Percentiles rank a stretch among this genome's conserved stretches.
These are phyloP conservation scores for Entomobrya multifasciata DNA, from an alignment of 2,888 invertebrate genomes.

Conservation along the genomic window DNA sequence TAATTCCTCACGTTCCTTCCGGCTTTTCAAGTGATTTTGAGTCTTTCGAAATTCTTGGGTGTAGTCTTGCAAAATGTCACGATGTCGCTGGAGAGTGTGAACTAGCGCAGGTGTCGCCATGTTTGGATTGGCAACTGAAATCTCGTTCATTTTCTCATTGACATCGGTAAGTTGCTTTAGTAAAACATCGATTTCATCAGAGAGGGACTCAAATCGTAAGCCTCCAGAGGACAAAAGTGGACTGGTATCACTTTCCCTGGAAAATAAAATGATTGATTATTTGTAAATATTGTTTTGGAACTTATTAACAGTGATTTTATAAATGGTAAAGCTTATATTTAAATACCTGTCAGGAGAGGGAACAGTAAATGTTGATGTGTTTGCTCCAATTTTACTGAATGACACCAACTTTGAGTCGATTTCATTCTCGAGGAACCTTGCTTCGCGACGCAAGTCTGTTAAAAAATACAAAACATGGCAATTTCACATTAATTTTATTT, in stretches of 20 bases:
- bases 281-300: neutral
- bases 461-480: neutral
- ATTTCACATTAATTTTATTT: too few species aligned
- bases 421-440: slow-evolving; percentile 96
- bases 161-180: slow-evolving; percentile 86
- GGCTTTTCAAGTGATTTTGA: slow-evolving; percentile 80
- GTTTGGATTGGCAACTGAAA: slow-evolving; percentile 84
- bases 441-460: slow-evolving; percentile 94
- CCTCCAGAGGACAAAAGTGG: slow-evolving; percentile 88
- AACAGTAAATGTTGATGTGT: slow-evolving; percentile 69
- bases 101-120: slow-evolving; percentile 86
- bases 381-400: slow-evolving; percentile 94
- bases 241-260: slow-evolving; percentile 86
- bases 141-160: slow-evolving; percentile 92
- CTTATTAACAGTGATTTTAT: too few species aligned
- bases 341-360: slow-evolving; percentile 67
- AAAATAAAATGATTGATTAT: slow-evolving; percentile 77
- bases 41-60: slow-evolving; percentile 89
- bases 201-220: slow-evolving; percentile 95
- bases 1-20: slow-evolving; percentile 93
- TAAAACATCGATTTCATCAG: slow-evolving; percentile 87
- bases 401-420: slow-evolving; percentile 97
- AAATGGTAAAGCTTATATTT: too few species aligned
- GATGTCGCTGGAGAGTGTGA: slow-evolving; percentile 96
- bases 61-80: slow-evolving; percentile 97